These are phyloP conservation scores for Austrofundulus limnaeus DNA, from an alignment of 2,113 vertebrate genomes.

Conservation along the genomic window DNA sequence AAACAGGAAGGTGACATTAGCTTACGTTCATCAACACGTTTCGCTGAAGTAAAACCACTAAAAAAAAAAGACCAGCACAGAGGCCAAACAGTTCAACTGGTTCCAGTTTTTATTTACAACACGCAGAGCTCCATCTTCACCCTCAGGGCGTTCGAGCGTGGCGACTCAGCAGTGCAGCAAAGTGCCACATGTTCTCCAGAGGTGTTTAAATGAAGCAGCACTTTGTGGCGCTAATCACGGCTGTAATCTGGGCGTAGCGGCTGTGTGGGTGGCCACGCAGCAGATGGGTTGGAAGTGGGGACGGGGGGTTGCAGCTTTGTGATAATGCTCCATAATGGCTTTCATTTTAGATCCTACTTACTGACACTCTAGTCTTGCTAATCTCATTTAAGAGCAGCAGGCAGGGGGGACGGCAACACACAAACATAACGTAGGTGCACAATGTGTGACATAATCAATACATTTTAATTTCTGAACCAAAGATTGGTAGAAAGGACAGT, in stretches of 20 bases:
- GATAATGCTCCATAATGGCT: constrained; percentile 86
- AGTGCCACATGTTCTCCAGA: constrained; percentile 77
- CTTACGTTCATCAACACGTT: neutral
- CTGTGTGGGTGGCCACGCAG: constrained; percentile 79
- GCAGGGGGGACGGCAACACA: constrained; percentile 35
- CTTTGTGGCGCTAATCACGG: constrained; percentile 77
- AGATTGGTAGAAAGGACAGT: constrained; percentile 13
- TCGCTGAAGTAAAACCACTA: neutral
- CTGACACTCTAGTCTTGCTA: constrained; percentile 83
- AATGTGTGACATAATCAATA: constrained; percentile 11
- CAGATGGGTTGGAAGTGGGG: constrained; percentile 76
- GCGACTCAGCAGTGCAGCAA: constrained; percentile 59
- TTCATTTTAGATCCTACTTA: constrained; percentile 87
- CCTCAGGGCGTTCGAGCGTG: constrained; percentile 41
- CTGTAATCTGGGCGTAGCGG: constrained; percentile 79
- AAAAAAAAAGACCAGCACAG: neutral
- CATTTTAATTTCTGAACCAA: constrained; percentile 25
- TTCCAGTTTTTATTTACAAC: too few relatives aligned
- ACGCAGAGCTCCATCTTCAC: constrained; percentile 32
- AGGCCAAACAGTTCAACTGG: neutral
- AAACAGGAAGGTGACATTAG: too few relatives aligned
- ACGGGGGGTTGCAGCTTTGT: constrained; percentile 63
- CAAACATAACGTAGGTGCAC: constrained; percentile 9
- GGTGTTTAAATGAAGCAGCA: constrained; percentile 81
- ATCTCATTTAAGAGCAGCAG: constrained; percentile 83